Percentiles rank a stretch among this genome's conserved stretches.
Evolutionary conservation across 2,888 invertebrate species (phyloP).

Genomic region (Acleris literana): DNA sequence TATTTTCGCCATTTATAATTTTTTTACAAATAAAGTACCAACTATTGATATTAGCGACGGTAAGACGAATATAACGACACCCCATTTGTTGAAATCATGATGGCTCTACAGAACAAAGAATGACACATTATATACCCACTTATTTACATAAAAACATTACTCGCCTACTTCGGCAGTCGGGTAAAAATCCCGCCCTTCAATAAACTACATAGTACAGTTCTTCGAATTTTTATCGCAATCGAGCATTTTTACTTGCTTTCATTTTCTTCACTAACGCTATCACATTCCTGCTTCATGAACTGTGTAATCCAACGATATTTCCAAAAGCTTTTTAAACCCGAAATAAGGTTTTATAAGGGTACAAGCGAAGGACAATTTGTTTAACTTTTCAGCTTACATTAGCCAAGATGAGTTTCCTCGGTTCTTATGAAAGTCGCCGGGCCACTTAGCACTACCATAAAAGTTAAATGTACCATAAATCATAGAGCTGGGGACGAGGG

Average conservation of each 20-base stretch:
- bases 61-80: too few species aligned
- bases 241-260: background rate
- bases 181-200: too few species aligned
- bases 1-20: too few species aligned
- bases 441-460: conserved; percentile 78
- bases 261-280: conserved; percentile 1
- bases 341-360: conserved; percentile 41
- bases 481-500: conserved; percentile 61
- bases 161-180: too few species aligned
- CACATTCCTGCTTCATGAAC: conserved; percentile 27
- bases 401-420: conserved; percentile 67
- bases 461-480: conserved; percentile 79
- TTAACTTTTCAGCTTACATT: conserved; percentile 75
- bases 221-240: too few species aligned
- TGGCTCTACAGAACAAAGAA: too few species aligned
- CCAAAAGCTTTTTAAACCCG: conserved; percentile 28
- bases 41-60: too few species aligned
- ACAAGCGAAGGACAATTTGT: conserved; percentile 60
- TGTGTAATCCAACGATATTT: conserved; percentile 39
- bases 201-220: too few species aligned
- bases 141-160: too few species aligned
- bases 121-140: too few species aligned
- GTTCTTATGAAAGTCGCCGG: conserved; percentile 64
- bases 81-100: too few species aligned
- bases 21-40: too few species aligned